phyloP scores from a whole-genome alignment of 2,113 vertebrate species.

The Catharus fuscescens region DNA sequence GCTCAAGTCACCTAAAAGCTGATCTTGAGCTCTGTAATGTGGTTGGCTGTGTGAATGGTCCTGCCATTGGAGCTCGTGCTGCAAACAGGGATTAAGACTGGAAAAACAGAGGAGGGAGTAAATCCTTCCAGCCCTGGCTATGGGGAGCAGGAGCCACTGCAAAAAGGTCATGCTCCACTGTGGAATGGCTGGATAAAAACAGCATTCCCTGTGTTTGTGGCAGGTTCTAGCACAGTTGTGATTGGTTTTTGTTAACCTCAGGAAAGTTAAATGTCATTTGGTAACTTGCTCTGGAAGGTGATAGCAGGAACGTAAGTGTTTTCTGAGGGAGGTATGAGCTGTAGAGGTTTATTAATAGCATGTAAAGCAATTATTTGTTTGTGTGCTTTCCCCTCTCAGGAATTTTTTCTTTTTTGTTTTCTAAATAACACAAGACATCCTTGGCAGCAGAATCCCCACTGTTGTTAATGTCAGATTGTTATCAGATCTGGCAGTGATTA shows the following conservation, averaged over 20 bases:
- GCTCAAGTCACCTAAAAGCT: fast-evolving
- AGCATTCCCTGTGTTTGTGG: fast-evolving
- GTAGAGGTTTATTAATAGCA: conserved; percentile 38
- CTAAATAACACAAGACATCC: conserved; percentile 50
- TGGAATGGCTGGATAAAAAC: neutral
- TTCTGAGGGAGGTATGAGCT: neutral
- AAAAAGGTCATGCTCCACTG: neutral
- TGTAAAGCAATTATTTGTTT: conserved; percentile 64
- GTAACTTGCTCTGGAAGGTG: neutral
- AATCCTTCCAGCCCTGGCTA: neutral
- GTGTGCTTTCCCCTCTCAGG: conserved; percentile 30
- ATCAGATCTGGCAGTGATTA: conserved; percentile 66
- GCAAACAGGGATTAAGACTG: neutral
- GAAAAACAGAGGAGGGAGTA: neutral
- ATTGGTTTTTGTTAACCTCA: neutral
- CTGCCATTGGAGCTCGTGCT: neutral
- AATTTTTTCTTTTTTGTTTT: conserved; percentile 50
- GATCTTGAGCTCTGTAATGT: neutral
- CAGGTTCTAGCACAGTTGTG: neutral
- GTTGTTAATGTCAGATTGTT: conserved; percentile 67
- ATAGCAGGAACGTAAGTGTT: neutral
- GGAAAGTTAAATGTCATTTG: neutral
- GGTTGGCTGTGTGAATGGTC: neutral
- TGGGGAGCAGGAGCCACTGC: neutral
- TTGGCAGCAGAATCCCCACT: conserved; percentile 57